These are phyloP conservation scores for Scalopus aquaticus DNA, from an alignment of 2,113 vertebrate genomes.

Conservation along the genomic window DNA sequence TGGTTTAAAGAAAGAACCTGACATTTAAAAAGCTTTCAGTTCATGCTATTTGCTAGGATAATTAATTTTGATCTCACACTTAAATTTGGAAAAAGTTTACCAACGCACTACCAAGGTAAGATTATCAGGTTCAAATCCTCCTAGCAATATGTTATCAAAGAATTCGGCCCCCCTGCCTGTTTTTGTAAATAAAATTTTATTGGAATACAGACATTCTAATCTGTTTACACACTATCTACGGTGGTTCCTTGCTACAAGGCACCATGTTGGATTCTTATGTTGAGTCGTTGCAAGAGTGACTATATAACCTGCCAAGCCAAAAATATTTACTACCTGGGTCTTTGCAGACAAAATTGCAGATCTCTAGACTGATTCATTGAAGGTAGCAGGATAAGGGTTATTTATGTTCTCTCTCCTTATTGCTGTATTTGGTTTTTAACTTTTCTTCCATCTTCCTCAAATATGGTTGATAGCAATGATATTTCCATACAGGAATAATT, in stretches of 20 bases:
- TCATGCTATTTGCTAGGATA: neutral
- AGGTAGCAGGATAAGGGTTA: neutral
- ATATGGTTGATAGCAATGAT: neutral
- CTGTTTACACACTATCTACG: neutral
- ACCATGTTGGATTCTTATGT: neutral
- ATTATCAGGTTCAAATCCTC: neutral
- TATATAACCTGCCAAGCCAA: neutral
- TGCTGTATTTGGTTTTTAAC: constrained; percentile 37
- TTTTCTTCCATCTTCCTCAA: neutral
- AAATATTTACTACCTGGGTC: neutral
- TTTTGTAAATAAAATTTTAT: constrained; percentile 40
- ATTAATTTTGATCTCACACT: neutral
- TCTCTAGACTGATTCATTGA: neutral
- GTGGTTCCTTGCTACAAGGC: too few relatives aligned
- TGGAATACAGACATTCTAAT: neutral
- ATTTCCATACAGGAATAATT: constrained; percentile 57
- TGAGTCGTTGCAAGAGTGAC: neutral
- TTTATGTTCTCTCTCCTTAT: constrained; percentile 46
- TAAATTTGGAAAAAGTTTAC: neutral
- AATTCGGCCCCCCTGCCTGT: neutral
- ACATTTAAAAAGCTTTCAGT: neutral
- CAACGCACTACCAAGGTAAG: neutral
- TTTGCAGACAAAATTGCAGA: neutral
- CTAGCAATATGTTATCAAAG: neutral
- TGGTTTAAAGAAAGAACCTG: neutral